Evolutionary conservation across 2,113 vertebrate species (phyloP).

Genomic region (Ascaphus truei): DNA sequence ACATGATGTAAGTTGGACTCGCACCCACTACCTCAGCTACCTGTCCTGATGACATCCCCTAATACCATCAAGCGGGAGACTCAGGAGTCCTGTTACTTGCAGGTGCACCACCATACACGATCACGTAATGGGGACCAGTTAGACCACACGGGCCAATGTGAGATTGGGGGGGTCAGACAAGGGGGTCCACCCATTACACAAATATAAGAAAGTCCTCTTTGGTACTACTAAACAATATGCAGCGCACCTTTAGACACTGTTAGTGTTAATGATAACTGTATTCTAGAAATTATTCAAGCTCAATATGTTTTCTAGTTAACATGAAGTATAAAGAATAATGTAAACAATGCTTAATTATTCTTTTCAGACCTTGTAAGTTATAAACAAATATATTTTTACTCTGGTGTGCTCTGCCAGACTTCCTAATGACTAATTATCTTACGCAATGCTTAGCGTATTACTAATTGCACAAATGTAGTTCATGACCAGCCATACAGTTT

Average conservation of each 20-base stretch:
- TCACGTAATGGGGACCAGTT: too few relatives aligned
- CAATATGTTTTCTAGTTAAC: neutral
- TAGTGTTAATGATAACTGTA: neutral
- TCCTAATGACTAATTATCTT: slow-evolving; percentile 33
- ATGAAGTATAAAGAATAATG: neutral
- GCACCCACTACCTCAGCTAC: too few relatives aligned
- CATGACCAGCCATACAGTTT: slow-evolving; percentile 31
- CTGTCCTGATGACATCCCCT: too few relatives aligned
- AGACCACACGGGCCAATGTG: too few relatives aligned
- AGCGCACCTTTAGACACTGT: neutral
- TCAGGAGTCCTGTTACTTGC: too few relatives aligned
- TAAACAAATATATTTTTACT: neutral
- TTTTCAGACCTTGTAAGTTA: slow-evolving; percentile 14
- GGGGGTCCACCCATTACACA: too few relatives aligned
- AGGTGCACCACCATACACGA: too few relatives aligned
- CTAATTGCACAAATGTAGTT: slow-evolving; percentile 31
- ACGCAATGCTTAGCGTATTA: slow-evolving; percentile 22
- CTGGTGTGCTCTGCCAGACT: slow-evolving; percentile 13
- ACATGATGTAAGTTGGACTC: too few relatives aligned
- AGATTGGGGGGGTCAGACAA: too few relatives aligned
- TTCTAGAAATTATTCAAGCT: neutral
- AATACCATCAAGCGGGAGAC: too few relatives aligned
- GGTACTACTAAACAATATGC: too few relatives aligned
- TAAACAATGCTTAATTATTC: slow-evolving; percentile 27
- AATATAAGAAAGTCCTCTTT: too few relatives aligned